Evolutionary conservation across 35 echinoderm and acorn worm genomes (phyloP).

Genomic region (Stichopus chloronotus): DNA sequence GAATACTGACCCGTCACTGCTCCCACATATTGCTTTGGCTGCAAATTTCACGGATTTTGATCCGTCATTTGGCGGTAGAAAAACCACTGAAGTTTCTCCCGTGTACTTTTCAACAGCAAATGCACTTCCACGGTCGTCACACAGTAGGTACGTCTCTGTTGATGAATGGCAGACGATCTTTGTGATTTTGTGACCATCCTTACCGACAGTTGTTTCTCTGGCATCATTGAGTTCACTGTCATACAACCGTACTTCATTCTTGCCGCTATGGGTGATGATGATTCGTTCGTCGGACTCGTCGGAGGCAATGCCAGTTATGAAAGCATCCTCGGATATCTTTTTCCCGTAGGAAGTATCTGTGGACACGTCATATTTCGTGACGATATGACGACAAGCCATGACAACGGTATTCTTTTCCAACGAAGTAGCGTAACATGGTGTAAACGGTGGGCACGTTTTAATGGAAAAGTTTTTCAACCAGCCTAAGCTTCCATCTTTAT

Average conservation of each 20-base stretch:
- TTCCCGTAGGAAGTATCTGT: constrained; percentile 34
- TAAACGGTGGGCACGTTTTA: constrained; percentile 29
- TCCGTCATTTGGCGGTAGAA: neutral
- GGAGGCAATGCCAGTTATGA: neutral
- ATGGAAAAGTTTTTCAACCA: constrained; percentile 61
- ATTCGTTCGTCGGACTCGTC: constrained; percentile 27
- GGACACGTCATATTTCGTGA: neutral
- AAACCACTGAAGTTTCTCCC: neutral
- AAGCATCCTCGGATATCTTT: neutral
- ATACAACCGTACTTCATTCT: constrained; percentile 33
- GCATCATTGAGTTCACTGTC: constrained; percentile 36
- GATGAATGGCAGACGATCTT: constrained; percentile 11
- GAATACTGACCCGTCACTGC: constrained; percentile 1
- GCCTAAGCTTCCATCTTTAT: constrained; percentile 44
- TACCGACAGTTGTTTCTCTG: constrained; percentile 10
- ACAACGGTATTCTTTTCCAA: constrained; percentile 32
- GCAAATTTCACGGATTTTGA: neutral
- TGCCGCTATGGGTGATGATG: constrained; percentile 6
- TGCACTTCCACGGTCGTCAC: constrained; percentile 6
- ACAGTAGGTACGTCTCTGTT: constrained; percentile 4
- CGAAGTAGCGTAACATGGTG: constrained; percentile 26
- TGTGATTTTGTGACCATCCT: neutral
- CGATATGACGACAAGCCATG: constrained; percentile 48
- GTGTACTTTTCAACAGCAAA: constrained; percentile 35
- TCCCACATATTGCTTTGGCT: constrained; percentile 32